Percentiles rank a stretch among this genome's conserved stretches.
Conservation (phyloP, 2,888 invertebrate genomes). For the Eudemis profundana region DNA sequence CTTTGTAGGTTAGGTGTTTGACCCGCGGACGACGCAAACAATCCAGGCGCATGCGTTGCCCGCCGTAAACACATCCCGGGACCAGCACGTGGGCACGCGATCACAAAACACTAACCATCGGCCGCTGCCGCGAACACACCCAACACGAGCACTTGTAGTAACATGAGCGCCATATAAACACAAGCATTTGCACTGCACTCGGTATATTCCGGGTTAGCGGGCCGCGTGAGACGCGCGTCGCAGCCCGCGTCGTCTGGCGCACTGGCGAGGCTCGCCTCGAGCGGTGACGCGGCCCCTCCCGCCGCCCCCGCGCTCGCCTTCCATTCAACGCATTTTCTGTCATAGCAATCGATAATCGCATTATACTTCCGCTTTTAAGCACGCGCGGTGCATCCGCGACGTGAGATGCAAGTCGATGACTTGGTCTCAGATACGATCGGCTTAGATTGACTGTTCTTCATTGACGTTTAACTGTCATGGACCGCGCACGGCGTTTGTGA, state of each 20-base stretch:
- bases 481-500: background rate
- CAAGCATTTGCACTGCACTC: slow-evolving; percentile 88
- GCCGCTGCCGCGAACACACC: slow-evolving; percentile 81
- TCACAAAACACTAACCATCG: slow-evolving; percentile 67
- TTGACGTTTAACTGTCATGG: background rate
- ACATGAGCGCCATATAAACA: slow-evolving; percentile 92
- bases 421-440: slow-evolving; percentile 5
- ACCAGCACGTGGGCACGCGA: slow-evolving; percentile 66
- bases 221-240: slow-evolving; percentile 71
- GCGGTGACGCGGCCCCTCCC: slow-evolving; percentile 67
- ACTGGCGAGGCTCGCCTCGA: slow-evolving; percentile 62
- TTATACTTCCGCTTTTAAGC: slow-evolving; percentile 81
- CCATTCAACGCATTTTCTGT: slow-evolving; percentile 85
- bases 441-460: background rate
- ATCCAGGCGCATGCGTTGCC: slow-evolving; percentile 77
- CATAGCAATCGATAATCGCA: slow-evolving; percentile 85
- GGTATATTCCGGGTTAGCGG: slow-evolving; percentile 75
- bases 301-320: slow-evolving; percentile 57
- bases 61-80: slow-evolving; percentile 78
- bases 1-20: slow-evolving; percentile 79
- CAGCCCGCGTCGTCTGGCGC: slow-evolving; percentile 58
- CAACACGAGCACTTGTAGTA: slow-evolving; percentile 88
- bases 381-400: slow-evolving; percentile 78
- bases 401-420: slow-evolving; percentile 55
- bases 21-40: slow-evolving; percentile 76